Evolutionary conservation across 1,140 invertebrate species (phyloP).

Genomic region (Aphelenchoides avenae): DNA sequence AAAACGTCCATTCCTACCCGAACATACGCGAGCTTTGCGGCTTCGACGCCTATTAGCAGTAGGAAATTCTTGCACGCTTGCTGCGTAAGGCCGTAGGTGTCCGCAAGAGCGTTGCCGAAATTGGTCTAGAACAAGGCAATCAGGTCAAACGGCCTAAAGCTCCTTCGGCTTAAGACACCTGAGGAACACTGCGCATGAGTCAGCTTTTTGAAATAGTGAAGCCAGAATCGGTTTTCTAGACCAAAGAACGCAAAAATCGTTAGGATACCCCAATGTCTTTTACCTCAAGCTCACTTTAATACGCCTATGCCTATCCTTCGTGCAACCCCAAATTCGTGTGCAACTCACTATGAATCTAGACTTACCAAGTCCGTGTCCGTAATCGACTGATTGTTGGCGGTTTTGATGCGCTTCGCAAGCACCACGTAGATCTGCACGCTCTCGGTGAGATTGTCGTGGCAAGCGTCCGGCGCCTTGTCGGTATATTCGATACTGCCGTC

Average conservation of each 20-base stretch:
- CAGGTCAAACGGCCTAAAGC: no score
- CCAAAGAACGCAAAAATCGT: no score
- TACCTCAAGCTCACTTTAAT: no score
- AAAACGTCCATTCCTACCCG: slow-evolving; percentile 14
- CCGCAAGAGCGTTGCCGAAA: slow-evolving; percentile 42
- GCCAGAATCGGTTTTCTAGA: no score
- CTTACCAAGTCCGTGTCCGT: slow-evolving; percentile 42
- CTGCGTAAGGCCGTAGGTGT: slow-evolving; percentile 34
- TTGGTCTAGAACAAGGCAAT: no score
- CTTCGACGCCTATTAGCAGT: slow-evolving; percentile 48
- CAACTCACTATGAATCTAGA: no score
- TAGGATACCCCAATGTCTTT: no score
- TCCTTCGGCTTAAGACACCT: no score
- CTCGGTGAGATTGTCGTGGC: slow-evolving; percentile 42
- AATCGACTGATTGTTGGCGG: slow-evolving; percentile 42
- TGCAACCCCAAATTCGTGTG: no score
- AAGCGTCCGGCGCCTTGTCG: slow-evolving; percentile 40
- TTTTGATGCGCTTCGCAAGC: slow-evolving; percentile 45
- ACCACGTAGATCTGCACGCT: slow-evolving; percentile 42
- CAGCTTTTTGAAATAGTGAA: no score
- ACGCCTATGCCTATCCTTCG: no score
- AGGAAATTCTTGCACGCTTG: slow-evolving; percentile 47
- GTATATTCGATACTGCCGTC: slow-evolving; percentile 41
- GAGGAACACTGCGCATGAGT: no score
- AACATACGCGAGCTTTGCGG: slow-evolving; percentile 50